Evolutionary conservation across 2,888 invertebrate species (phyloP).

Genomic region (Rotaria sp.): DNA sequence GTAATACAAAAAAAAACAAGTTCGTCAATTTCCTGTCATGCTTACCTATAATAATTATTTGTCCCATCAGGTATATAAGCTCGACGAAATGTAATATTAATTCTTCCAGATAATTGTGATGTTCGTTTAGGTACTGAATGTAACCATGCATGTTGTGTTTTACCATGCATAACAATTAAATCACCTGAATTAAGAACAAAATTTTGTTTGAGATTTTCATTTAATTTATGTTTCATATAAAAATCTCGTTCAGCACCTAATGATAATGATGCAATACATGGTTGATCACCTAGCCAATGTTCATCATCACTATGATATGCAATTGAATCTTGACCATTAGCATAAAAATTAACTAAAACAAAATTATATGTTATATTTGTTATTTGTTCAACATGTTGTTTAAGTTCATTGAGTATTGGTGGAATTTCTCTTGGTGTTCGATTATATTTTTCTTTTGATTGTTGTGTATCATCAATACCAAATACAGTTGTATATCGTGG

Average conservation of each 20-base stretch:
- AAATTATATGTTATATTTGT: background rate
- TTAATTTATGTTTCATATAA: background rate
- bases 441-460: background rate
- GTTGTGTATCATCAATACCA: background rate
- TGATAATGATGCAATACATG: background rate
- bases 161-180: background rate
- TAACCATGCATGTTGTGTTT: background rate
- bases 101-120: background rate
- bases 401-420: background rate
- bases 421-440: background rate
- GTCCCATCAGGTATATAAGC: background rate
- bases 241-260: background rate
- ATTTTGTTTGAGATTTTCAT: background rate
- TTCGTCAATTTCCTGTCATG: background rate
- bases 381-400: background rate
- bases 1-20: background rate
- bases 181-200: background rate
- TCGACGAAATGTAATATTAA: background rate
- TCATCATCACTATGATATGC: background rate
- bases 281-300: background rate
- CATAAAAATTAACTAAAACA: background rate
- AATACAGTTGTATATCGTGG: slow-evolving; percentile 11
- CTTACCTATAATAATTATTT: slow-evolving; percentile 11
- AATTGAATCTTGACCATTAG: background rate
- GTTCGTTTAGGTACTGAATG: background rate